phyloP scores from a whole-genome alignment of 2,113 vertebrate species.

The Upupa epops region DNA sequence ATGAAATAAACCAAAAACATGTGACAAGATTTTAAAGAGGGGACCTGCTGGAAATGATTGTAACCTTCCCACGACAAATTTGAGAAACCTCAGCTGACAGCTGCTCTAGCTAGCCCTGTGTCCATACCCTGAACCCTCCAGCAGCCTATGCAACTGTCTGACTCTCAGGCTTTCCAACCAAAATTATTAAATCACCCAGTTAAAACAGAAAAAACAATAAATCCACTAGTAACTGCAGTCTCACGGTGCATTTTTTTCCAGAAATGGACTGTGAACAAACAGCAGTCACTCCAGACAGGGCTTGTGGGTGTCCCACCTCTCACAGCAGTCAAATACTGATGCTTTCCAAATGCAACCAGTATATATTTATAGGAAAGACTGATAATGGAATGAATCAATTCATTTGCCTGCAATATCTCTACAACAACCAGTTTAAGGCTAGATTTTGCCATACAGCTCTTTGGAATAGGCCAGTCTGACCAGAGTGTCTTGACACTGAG shows the following conservation, averaged over 20 bases:
- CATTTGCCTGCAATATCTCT: slow-evolving; percentile 1
- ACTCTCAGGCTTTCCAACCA: not conserved
- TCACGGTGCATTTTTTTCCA: slow-evolving; percentile 4
- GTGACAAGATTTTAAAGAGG: not conserved
- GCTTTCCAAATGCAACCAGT: not conserved
- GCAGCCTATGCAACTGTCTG: not conserved
- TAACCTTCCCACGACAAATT: not conserved
- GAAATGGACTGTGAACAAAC: slow-evolving; percentile 34
- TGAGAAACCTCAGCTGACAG: not conserved
- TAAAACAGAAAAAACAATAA: not conserved
- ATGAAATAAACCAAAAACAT: not conserved
- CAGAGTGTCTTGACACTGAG: not conserved
- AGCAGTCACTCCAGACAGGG: slow-evolving; percentile 38
- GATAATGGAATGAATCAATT: slow-evolving; percentile 27
- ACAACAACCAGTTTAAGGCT: not conserved
- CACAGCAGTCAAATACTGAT: slow-evolving; percentile 17
- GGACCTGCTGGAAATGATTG: not conserved
- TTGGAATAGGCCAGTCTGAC: not conserved
- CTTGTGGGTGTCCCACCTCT: slow-evolving; percentile 46
- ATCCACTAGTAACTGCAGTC: not conserved
- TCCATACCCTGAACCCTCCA: not conserved
- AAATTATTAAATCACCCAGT: not conserved
- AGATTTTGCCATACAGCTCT: not conserved
- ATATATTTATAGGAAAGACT: slow-evolving; percentile 46
- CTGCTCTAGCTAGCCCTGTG: not conserved